Percentiles rank a stretch among this genome's conserved stretches.
Conservation (phyloP, 2,113 vertebrate species). For the Macaca mulatta region DNA sequence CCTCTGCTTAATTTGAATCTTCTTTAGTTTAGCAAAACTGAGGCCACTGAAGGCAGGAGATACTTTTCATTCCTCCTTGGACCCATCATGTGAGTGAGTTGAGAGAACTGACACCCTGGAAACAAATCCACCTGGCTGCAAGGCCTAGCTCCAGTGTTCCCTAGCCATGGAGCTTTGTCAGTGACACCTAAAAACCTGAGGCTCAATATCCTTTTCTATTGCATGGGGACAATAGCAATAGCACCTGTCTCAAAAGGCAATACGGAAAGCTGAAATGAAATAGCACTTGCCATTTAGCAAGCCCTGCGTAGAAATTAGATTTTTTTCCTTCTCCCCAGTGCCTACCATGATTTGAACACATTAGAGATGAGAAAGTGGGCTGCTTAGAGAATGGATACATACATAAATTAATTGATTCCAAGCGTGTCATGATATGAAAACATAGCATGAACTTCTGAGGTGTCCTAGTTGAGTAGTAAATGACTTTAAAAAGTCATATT, state of each 20-base stretch:
- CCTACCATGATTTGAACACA: too few relatives aligned
- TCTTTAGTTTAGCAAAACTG: neutral
- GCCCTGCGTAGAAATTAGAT: neutral
- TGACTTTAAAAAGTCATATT: slow-evolving; percentile 5
- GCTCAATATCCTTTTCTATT: neutral
- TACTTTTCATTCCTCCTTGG: neutral
- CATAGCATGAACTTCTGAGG: neutral
- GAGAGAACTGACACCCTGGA: neutral
- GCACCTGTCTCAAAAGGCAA: neutral
- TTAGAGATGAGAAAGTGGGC: neutral
- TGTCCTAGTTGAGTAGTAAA: slow-evolving; percentile 15
- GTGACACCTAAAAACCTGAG: neutral
- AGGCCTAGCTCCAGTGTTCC: neutral
- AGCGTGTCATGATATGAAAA: neutral
- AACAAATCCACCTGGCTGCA: neutral
- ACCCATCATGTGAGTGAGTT: neutral
- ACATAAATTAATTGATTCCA: neutral
- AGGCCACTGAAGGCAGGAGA: neutral
- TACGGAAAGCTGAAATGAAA: neutral
- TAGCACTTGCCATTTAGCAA: neutral
- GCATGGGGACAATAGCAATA: neutral
- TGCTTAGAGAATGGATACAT: neutral
- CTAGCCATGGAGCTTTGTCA: neutral
- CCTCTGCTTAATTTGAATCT: neutral
- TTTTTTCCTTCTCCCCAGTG: neutral